A percentile compares a stretch with the other conserved stretches of the same genome.
Evolutionary conservation across 2,113 vertebrate genomes (phyloP).

Genomic region (Bos indicus): DNA sequence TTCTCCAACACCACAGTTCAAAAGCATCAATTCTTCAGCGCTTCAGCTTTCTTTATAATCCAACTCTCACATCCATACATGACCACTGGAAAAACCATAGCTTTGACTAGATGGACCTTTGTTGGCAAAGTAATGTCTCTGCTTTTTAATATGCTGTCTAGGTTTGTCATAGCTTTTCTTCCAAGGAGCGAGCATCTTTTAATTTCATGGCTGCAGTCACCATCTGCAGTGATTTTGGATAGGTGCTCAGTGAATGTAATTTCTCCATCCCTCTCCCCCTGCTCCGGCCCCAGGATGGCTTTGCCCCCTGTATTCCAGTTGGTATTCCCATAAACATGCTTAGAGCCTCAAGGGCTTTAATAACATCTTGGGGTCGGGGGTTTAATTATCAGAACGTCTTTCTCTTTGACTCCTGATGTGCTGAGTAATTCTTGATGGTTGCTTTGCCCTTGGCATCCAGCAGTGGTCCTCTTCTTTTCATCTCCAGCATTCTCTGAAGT

Average conservation of each 20-base stretch:
- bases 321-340: background rate
- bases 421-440: background rate
- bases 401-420: background rate
- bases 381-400: background rate
- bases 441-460: rapidly evolving
- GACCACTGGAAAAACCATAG: background rate
- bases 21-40: rapidly evolving
- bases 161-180: background rate
- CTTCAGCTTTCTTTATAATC: background rate
- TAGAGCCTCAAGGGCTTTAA: rapidly evolving
- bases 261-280: background rate
- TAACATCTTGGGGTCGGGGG: background rate
- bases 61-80: background rate
- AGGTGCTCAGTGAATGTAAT: background rate
- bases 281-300: rapidly evolving
- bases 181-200: background rate
- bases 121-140: background rate
- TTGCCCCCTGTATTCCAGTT: rapidly evolving
- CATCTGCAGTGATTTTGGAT: background rate
- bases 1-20: background rate
- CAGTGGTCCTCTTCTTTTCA: background rate
- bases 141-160: background rate
- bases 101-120: background rate
- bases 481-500: background rate
- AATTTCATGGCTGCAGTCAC: background rate